Conservation (phyloP, 2,113 vertebrate genomes). For the Callospermophilus lateralis region DNA sequence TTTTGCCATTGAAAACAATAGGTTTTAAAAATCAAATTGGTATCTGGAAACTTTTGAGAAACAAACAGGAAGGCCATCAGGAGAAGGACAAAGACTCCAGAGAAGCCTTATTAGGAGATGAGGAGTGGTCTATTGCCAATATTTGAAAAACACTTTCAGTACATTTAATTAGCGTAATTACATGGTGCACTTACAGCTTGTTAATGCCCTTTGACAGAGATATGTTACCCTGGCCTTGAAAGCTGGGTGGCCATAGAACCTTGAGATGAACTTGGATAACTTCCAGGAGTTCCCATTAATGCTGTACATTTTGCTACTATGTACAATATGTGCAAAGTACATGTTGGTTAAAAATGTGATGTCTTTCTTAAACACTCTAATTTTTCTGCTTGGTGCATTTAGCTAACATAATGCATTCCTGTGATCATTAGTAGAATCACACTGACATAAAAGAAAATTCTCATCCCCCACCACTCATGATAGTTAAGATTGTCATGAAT, state of each 20-base stretch:
- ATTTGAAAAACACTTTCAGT: slow-evolving; percentile 34
- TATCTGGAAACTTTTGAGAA: not conserved
- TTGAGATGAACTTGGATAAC: slow-evolving; percentile 52
- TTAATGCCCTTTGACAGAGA: slow-evolving; percentile 50
- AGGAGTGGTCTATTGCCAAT: not conserved
- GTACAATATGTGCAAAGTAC: not conserved
- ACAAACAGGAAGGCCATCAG: not conserved
- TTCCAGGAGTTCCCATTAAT: not conserved
- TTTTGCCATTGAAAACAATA: not conserved
- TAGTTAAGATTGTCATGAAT: not conserved
- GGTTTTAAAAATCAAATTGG: slow-evolving; percentile 41
- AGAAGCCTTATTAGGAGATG: not conserved
- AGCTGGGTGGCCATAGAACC: not conserved
- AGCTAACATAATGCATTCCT: not conserved
- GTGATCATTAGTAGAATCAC: not conserved
- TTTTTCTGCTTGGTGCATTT: not conserved
- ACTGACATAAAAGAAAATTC: slow-evolving; percentile 25
- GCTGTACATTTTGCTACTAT: not conserved
- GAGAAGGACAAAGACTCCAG: not conserved
- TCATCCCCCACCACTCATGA: slow-evolving; percentile 7
- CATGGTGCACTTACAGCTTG: not conserved
- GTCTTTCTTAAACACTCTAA: not conserved
- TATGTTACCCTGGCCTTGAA: not conserved
- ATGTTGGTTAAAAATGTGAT: not conserved
- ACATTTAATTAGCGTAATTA: slow-evolving; percentile 63